These are phyloP conservation scores for Meriones psammophilus DNA, from an alignment of 2,797 vertebrate species.

Conservation along the genomic window DNA sequence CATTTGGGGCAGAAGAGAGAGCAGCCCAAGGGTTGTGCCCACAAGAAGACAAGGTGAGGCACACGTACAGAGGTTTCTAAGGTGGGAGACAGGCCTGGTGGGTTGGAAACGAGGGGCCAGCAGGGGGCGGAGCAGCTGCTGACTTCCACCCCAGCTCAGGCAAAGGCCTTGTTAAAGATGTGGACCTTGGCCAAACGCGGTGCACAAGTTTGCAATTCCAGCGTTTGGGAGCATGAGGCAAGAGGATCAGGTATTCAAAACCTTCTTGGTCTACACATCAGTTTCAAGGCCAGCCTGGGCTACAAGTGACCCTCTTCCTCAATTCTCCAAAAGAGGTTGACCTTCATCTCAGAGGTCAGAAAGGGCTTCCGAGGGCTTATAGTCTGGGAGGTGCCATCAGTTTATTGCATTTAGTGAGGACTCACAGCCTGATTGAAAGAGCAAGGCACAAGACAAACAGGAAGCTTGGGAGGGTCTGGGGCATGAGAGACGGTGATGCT, in stretches of 20 bases:
- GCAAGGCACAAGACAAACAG: not conserved
- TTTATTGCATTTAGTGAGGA: not conserved
- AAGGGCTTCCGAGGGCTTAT: constrained; percentile 38
- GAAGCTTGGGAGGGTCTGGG: not conserved
- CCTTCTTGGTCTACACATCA: not conserved
- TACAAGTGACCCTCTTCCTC: not conserved
- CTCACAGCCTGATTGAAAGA: not conserved
- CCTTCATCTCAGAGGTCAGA: constrained; percentile 37
- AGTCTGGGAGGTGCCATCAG: not conserved
- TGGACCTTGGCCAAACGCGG: not conserved
- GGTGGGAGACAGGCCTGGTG: not conserved
- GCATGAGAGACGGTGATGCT: fast-evolving
- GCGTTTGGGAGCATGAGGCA: not conserved
- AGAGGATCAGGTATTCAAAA: not conserved
- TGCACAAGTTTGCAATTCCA: not conserved
- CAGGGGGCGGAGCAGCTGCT: not conserved
- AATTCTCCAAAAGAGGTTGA: not conserved
- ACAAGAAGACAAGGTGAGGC: not conserved
- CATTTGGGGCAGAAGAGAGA: constrained; percentile 31
- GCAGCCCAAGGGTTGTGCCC: not conserved
- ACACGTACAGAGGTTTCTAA: not conserved
- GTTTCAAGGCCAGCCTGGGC: not conserved
- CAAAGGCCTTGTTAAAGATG: not conserved
- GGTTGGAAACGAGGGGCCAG: not conserved
- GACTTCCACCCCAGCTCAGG: not conserved